Evolutionary conservation across 2,113 vertebrate species (phyloP).

Genomic region (Gymnocephalus cernua): DNA sequence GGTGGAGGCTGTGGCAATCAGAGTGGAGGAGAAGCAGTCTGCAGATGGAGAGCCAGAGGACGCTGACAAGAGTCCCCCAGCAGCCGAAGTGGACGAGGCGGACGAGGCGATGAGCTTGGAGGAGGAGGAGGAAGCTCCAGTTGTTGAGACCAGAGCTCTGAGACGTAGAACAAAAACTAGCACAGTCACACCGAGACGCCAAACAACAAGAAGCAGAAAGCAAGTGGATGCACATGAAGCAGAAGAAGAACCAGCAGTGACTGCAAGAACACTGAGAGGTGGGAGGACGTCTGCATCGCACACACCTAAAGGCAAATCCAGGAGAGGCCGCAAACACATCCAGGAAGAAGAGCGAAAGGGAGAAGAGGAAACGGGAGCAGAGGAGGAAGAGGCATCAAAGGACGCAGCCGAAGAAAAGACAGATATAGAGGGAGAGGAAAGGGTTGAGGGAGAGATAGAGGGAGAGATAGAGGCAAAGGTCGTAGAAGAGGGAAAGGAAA

Average conservation of each 20-base stretch:
- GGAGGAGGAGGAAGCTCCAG: not conserved
- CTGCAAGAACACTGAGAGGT: constrained; percentile 15
- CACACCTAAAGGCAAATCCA: constrained; percentile 8
- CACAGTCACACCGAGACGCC: not conserved
- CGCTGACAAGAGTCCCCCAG: not conserved
- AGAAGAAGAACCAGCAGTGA: constrained; percentile 7
- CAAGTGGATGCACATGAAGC: constrained; percentile 14
- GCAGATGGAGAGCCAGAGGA: not conserved
- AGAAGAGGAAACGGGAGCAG: not conserved
- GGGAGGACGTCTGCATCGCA: constrained; percentile 17
- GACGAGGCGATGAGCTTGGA: constrained; percentile 2
- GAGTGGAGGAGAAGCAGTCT: not conserved
- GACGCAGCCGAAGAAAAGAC: not conserved
- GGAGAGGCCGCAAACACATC: constrained; percentile 6
- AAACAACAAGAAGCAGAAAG: constrained; percentile 21
- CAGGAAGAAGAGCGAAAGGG: not conserved
- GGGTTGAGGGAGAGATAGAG: not conserved
- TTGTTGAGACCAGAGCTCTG: constrained; percentile 22
- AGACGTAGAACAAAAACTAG: constrained; percentile 27
- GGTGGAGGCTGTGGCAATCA: not conserved
- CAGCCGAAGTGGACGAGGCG: not conserved
- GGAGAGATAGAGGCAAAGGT: not conserved
- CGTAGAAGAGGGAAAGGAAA: not conserved
- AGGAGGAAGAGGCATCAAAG: not conserved
- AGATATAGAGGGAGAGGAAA: not conserved